Conservation (phyloP, 2,888 invertebrate genomes). For the Malthinus flaveolus region DNA sequence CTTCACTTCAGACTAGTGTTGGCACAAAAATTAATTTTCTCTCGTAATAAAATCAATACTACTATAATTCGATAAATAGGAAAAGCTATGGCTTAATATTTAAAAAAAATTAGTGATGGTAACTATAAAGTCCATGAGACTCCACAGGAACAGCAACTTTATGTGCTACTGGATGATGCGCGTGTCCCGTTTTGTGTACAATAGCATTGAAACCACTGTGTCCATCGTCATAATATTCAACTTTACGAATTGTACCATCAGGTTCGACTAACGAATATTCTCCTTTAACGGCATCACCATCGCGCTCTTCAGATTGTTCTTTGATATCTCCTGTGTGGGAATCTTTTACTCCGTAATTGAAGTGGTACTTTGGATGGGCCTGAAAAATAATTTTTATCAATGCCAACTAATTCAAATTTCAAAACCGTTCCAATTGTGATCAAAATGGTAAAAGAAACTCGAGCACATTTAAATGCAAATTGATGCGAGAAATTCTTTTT, state of each 20-base stretch:
- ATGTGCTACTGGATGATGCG: constrained; percentile 53
- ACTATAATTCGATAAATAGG: too few relatives aligned
- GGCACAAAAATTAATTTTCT: background rate
- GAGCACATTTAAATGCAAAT: too few relatives aligned
- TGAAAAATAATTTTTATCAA: constrained; percentile 39
- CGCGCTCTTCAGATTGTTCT: constrained; percentile 69
- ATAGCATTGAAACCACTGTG: constrained; percentile 62
- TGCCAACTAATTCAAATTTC: background rate
- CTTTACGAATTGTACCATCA: constrained; percentile 66
- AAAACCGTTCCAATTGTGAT: background rate
- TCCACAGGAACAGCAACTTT: constrained; percentile 32
- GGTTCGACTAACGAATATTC: constrained; percentile 69
- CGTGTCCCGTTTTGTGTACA: constrained; percentile 62
- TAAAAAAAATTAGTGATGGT: constrained; percentile 7
- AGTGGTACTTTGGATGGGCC: constrained; percentile 71
- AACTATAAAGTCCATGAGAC: constrained; percentile 23
- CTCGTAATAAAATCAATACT: background rate
- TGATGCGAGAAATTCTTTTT: background rate
- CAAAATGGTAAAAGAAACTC: too few relatives aligned
- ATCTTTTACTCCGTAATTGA: constrained; percentile 72
- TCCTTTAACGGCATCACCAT: constrained; percentile 75
- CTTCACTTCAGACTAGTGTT: constrained; percentile 2
- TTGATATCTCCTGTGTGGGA: constrained; percentile 74
- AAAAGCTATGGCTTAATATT: background rate
- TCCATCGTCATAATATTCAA: constrained; percentile 66